Base-by-base conservation (phyloP, 2,113 vertebrate species). In the Mobula birostris region DNA sequence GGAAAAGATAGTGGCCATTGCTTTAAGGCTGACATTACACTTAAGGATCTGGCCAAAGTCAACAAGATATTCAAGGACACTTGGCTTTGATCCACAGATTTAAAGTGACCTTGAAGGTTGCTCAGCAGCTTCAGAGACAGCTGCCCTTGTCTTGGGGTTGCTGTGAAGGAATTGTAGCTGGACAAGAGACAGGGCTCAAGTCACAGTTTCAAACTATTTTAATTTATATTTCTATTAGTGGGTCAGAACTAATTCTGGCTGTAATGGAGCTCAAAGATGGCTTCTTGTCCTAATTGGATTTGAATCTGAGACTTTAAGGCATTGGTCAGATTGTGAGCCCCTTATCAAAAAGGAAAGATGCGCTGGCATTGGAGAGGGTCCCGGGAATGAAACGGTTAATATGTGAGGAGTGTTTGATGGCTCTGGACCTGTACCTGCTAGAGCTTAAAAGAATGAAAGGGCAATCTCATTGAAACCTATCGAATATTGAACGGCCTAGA, bases 11-110 rank as follows among this genome's bases (percentile, higher is more conserved):
- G 19, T 7, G 61, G 61, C 61, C 61, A 66, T 9, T 32, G n/a
- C n/a, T 93, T 93, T 76, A 93, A 93, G 91, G 91, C 91, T 93
- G 36, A 74, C 14, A 9, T 74, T 76, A 63, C 21, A 76, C 70
- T 74, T 74, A 1, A 14, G 56, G 21, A 56, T 29, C 70, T 90
- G 85, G 61, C 61, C 85, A 90, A 68, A 63, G 61, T 61, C 36
- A 63, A 63, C 58, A 66, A 66, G 29, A 93, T 19, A 56, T 74
- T 9, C 36, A 93, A 40, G 12, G 32, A 48, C 48, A 14, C 70
- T 76, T 74, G 32, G 66, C 90, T 74, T 48, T 76, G 1, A 72
- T 27, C 91, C 4, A 74, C 40, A 15, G 68, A 27, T 68, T 91
- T 91, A n/a, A 58, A 15, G 40, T 32, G 66, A 24, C 24, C 17